Conservation (phyloP, 1,140 invertebrate species). For the Camponotus vicinus region DNA sequence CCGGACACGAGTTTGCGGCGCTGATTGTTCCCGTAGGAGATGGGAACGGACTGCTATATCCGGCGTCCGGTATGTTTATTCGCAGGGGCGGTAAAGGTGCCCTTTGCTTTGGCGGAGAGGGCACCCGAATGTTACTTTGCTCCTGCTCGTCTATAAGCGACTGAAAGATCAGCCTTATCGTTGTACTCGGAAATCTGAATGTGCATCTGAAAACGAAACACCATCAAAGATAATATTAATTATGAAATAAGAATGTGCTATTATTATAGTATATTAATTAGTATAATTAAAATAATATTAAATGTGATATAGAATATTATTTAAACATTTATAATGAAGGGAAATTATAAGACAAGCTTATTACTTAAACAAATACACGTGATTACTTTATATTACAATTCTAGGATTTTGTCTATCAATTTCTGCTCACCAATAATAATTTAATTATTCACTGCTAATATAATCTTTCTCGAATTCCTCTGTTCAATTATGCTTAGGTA, state of each 20-base stretch:
- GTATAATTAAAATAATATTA: too few species aligned
- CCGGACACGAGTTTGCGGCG: slow-evolving; percentile 98
- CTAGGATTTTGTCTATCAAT: not conserved
- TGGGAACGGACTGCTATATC: slow-evolving; percentile 95
- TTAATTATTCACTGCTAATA: too few species aligned
- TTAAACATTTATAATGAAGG: not conserved
- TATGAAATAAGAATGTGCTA: not conserved
- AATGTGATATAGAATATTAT: too few species aligned
- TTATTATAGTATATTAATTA: not conserved
- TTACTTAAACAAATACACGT: not conserved
- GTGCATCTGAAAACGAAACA: slow-evolving; percentile 91
- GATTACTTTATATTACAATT: not conserved
- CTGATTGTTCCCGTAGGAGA: slow-evolving; percentile 96
- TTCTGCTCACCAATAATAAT: too few species aligned
- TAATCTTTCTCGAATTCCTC: not conserved
- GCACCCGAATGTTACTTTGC: slow-evolving; percentile 82
- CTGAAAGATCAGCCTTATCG: slow-evolving; percentile 97
- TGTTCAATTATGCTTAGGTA: not conserved
- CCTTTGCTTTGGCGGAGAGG: slow-evolving; percentile 83
- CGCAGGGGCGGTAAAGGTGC: slow-evolving; percentile 91
- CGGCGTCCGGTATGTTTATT: slow-evolving; percentile 95
- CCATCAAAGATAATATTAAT: slow-evolving; percentile 57
- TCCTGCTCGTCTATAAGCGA: slow-evolving; percentile 93
- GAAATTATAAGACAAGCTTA: not conserved
- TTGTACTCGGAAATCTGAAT: slow-evolving; percentile 98